phyloP scores from a whole-genome alignment of 2,888 invertebrate genomes.

The Nemotelus nigrinus region DNA sequence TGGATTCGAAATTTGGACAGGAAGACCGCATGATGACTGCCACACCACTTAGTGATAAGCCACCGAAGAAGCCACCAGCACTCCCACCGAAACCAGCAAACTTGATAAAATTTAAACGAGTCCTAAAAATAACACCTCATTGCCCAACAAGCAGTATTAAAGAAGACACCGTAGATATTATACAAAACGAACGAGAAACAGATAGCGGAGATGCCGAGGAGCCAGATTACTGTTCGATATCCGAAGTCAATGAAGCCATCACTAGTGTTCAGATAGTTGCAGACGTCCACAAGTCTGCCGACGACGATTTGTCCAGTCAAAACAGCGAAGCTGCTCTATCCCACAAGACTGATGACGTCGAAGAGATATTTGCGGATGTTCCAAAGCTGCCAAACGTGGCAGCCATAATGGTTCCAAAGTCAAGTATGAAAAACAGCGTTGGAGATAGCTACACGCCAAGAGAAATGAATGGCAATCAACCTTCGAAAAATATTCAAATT shows the following conservation, averaged over 20 bases:
- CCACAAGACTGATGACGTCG: conserved; percentile 62
- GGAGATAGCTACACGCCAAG: conserved; percentile 1
- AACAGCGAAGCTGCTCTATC: conserved; percentile 52
- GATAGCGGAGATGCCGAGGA: conserved; percentile 67
- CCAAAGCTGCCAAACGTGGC: conserved; percentile 80
- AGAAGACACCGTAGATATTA: conserved; percentile 61
- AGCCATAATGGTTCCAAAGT: conserved; percentile 76
- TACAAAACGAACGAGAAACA: conserved; percentile 43
- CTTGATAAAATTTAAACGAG: conserved; percentile 72
- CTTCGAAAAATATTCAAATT: conserved; percentile 56
- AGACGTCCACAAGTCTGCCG: conserved; percentile 63
- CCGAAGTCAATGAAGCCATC: conserved; percentile 68
- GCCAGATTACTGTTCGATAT: conserved; percentile 81
- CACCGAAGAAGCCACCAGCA: conserved; percentile 76
- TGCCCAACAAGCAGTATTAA: conserved; percentile 55
- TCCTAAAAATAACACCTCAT: conserved; percentile 58
- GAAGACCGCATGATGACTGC: conserved; percentile 58
- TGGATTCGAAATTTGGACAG: conserved; percentile 68
- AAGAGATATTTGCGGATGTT: conserved; percentile 68
- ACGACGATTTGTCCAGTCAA: conserved; percentile 42
- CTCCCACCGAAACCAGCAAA: conserved; percentile 83
- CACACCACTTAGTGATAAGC: conserved; percentile 54
- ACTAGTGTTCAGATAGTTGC: conserved; percentile 69
- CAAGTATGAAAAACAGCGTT: conserved; percentile 46
- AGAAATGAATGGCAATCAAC: conserved; percentile 50